phyloP scores from a whole-genome alignment of 2,888 invertebrate species.

The Thymelicus lineola region DNA sequence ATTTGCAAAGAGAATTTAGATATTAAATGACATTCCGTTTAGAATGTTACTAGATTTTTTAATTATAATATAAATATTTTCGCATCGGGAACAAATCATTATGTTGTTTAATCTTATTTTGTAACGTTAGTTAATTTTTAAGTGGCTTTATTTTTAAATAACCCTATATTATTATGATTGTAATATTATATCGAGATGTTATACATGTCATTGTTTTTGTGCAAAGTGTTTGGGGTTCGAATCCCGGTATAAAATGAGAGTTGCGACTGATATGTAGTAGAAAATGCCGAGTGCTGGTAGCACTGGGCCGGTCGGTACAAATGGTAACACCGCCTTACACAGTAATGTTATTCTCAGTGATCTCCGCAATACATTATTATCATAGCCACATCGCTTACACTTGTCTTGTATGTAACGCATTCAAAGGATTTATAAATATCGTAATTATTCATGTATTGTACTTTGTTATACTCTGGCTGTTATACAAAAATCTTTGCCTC shows the following conservation, averaged over 20 bases:
- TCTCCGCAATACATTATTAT: constrained; percentile 51
- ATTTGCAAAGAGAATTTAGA: constrained; percentile 85
- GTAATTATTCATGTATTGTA: constrained; percentile 25
- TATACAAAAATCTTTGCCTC: constrained; percentile 30
- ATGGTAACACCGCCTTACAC: constrained; percentile 83
- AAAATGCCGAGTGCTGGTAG: constrained; percentile 64
- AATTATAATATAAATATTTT: constrained; percentile 74
- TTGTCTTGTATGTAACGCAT: constrained; percentile 29
- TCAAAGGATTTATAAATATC: constrained; percentile 29
- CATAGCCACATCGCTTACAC: constrained; percentile 34
- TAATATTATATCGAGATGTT: constrained; percentile 84
- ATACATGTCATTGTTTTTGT: constrained; percentile 83
- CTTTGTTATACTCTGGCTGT: constrained; percentile 23
- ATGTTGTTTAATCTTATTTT: constrained; percentile 85
- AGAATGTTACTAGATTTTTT: constrained; percentile 84
- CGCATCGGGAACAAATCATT: constrained; percentile 84
- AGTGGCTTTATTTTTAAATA: constrained; percentile 81
- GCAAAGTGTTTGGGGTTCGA: constrained; percentile 77
- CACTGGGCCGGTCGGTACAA: constrained; percentile 79
- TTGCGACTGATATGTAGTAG: constrained; percentile 82
- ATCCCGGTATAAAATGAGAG: constrained; percentile 75
- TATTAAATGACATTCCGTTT: constrained; percentile 83
- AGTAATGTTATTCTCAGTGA: constrained; percentile 76
- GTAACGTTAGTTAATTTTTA: constrained; percentile 84
- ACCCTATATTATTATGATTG: constrained; percentile 71